These are phyloP conservation scores for Eupristina koningsbergeri DNA, from an alignment of 1,140 invertebrate genomes.

Conservation along the genomic window DNA sequence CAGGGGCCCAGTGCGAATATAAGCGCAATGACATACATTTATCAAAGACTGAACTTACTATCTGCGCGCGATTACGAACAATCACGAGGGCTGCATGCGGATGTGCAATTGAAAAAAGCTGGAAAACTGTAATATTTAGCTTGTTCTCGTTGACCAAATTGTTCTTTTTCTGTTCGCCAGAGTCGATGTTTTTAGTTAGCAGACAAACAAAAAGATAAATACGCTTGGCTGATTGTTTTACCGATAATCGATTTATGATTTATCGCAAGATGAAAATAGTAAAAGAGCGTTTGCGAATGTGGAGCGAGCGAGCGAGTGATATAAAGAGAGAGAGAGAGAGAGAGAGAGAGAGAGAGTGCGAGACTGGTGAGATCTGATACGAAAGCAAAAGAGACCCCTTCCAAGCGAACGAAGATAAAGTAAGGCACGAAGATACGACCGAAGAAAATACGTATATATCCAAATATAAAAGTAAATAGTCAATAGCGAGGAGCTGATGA, in stretches of 20 bases:
- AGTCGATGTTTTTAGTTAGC: slow-evolving; percentile 2
- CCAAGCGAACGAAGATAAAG: slow-evolving; percentile 63
- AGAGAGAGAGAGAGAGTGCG: slow-evolving; percentile 23
- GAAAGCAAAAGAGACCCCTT: slow-evolving; percentile 59
- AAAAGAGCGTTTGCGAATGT: slow-evolving; percentile 19
- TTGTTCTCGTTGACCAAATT: slow-evolving; percentile 18
- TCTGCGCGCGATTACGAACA: slow-evolving; percentile 46
- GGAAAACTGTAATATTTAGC: slow-evolving; percentile 20
- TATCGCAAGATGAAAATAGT: not conserved
- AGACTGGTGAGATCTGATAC: slow-evolving; percentile 24
- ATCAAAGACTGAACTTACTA: slow-evolving; percentile 46
- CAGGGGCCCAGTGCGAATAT: slow-evolving; percentile 18
- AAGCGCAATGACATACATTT: slow-evolving; percentile 20
- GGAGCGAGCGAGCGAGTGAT: slow-evolving; percentile 44
- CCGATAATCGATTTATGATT: slow-evolving; percentile 3
- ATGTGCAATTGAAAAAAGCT: not conserved
- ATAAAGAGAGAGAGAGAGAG: slow-evolving; percentile 33
- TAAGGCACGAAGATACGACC: slow-evolving; percentile 50
- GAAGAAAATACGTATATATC: slow-evolving; percentile 43
- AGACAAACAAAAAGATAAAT: slow-evolving; percentile 38
- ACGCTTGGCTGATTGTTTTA: slow-evolving; percentile 35
- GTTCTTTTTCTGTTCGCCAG: slow-evolving; percentile 15
- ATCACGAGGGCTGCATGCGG: slow-evolving; percentile 31
- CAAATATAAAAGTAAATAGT: slow-evolving; percentile 45
- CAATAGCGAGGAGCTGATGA: slow-evolving; percentile 1